A percentile compares a stretch with the other conserved stretches of the same genome.
Evolutionary conservation across 2,797 vertebrate species (phyloP).

Genomic region (Delichon dasypus): DNA sequence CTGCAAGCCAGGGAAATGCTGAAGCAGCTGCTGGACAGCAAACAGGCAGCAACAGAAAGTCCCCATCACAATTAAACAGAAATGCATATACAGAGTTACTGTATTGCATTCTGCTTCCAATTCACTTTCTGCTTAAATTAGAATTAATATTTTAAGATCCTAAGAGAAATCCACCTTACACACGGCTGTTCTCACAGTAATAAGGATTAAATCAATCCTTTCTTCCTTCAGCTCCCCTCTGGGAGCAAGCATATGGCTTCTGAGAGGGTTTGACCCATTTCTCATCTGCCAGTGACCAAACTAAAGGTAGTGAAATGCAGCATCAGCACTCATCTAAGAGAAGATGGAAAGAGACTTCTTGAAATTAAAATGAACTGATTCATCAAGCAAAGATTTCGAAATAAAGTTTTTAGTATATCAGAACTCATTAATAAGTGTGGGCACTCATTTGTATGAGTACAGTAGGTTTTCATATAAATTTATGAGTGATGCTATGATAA

Average conservation of each 20-base stretch:
- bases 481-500: neutral
- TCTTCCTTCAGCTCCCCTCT: slow-evolving; percentile 9
- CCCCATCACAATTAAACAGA: neutral
- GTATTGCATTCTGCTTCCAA: neutral
- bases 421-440: neutral
- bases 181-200: neutral
- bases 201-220: slow-evolving; percentile 51
- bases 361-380: neutral
- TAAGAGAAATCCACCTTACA: slow-evolving; percentile 32
- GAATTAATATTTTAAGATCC: slow-evolving; percentile 39
- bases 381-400: neutral
- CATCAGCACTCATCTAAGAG: neutral
- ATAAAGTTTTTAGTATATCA: neutral
- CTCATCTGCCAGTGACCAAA: slow-evolving; percentile 49
- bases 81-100: neutral
- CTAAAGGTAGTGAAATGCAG: neutral
- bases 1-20: neutral
- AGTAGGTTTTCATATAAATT: neutral
- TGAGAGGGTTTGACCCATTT: slow-evolving; percentile 39
- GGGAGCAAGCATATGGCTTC: slow-evolving; percentile 41
- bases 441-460: neutral
- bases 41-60: neutral
- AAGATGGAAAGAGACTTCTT: neutral
- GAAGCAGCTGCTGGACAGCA: slow-evolving; percentile 1
- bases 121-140: slow-evolving; percentile 25